Percentiles rank a stretch among this genome's conserved stretches.
phyloP scores from a whole-genome alignment of 2,113 vertebrate species.

The Xiphophorus hellerii region DNA sequence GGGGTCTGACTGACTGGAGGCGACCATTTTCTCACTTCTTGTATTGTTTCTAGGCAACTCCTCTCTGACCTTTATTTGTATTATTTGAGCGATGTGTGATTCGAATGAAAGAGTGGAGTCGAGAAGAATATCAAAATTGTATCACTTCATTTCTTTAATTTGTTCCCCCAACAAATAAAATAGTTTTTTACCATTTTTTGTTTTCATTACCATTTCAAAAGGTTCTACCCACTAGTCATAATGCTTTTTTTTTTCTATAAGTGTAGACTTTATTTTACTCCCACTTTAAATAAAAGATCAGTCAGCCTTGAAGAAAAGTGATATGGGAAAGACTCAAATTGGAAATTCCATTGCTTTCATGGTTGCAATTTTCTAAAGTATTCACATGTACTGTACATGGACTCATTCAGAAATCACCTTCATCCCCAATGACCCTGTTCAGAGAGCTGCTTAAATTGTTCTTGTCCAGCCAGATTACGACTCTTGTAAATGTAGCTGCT shows the following conservation, averaged over 20 bases:
- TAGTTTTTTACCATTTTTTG: constrained; percentile 3
- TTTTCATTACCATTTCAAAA: constrained; percentile 6
- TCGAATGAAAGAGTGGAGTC: too few species aligned
- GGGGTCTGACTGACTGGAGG: not conserved
- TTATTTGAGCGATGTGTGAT: not conserved
- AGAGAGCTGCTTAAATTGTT: constrained; percentile 36
- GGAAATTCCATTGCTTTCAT: constrained; percentile 43
- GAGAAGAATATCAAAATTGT: not conserved
- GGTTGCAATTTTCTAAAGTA: constrained; percentile 28
- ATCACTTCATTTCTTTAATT: not conserved
- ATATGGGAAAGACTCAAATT: constrained; percentile 52
- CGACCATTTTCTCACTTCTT: not conserved
- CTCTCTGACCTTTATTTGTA: not conserved
- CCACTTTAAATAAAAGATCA: constrained; percentile 51
- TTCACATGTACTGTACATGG: constrained; percentile 1
- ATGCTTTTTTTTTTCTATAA: constrained; percentile 39
- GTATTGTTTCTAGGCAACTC: not conserved
- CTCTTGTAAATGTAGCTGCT: constrained; percentile 35
- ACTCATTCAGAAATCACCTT: constrained; percentile 6
- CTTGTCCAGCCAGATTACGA: constrained; percentile 19
- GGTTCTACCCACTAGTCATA: constrained; percentile 46
- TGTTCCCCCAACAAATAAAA: not conserved
- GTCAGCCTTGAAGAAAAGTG: constrained; percentile 54
- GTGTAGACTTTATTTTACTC: constrained; percentile 54
- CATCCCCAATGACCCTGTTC: constrained; percentile 15